Evolutionary conservation across 2,888 invertebrate species (phyloP).

Genomic region (Drosophila mimica): DNA sequence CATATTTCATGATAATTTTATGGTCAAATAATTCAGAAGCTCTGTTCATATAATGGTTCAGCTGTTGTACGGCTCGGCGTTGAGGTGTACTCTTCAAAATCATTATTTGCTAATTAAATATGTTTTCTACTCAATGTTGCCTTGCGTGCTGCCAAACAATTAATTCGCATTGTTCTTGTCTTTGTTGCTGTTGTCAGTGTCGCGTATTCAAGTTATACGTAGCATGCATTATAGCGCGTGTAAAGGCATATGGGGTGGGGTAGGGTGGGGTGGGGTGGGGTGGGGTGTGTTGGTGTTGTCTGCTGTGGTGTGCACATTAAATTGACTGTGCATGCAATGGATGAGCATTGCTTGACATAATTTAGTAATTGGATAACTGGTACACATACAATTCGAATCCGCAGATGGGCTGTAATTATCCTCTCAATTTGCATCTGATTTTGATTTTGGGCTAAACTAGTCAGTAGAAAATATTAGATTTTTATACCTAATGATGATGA

Average conservation of each 20-base stretch:
- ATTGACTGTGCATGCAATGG: conserved; percentile 12
- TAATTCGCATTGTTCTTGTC: conserved; percentile 24
- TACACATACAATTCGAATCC: neutral
- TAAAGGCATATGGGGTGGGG: neutral
- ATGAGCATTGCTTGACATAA: conserved; percentile 1
- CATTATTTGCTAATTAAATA: conserved; percentile 72
- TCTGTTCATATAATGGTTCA: conserved; percentile 54
- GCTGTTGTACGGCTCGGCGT: neutral
- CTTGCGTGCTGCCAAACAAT: conserved; percentile 50
- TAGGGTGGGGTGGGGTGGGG: neutral
- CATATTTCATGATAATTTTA: conserved; percentile 64
- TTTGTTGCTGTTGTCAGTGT: conserved; percentile 10
- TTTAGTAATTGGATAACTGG: conserved; percentile 15
- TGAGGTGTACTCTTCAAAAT: conserved; percentile 39
- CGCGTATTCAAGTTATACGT: conserved; percentile 28
- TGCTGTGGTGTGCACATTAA: conserved; percentile 7
- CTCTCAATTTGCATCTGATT: neutral
- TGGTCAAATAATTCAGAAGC: conserved; percentile 65
- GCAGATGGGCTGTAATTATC: neutral
- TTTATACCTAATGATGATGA: neutral
- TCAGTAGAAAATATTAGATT: neutral
- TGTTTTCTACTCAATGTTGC: conserved; percentile 21
- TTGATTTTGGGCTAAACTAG: neutral
- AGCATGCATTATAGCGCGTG: conserved; percentile 14
- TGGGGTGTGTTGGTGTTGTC: neutral